Evolutionary conservation across 2,888 invertebrate species (phyloP), one percentile per base, ranked within the genome.

Genomic region (Argyresthia goedartella): DNA sequence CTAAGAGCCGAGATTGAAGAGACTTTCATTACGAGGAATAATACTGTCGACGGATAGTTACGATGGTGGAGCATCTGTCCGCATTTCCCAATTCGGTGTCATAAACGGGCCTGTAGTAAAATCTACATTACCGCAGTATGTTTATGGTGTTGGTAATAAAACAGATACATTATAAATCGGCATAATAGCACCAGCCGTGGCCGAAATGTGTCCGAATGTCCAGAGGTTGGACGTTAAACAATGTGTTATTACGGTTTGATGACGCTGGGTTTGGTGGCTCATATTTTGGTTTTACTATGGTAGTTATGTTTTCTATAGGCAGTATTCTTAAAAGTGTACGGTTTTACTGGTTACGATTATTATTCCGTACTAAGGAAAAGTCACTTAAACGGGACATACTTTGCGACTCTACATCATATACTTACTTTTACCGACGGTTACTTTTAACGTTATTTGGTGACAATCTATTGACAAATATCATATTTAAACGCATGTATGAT

Each of bases 91-190:
- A 48, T 33, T 25, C 41, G 8, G 41, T 42, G 16, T 33, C 50
- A 33, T 50, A 50, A 50, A 50, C 25, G n/a, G 33, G 13, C 8
- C 25, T 10, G 25, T 42, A 50, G 42, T 50, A 50, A 50, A 50
- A 50, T 25, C 42, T 50, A 50, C 50, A 50, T 50, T 50, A 50
- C 16, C 33, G 41, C n/a, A n/a, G n/a, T 16, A 41, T 25, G 50
- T 41, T 50, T 50, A 50, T 50, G 50, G 50, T 15, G 36, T 14
- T 72, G 74, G 73, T 72, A 76, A 81, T 80, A 81, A 81, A 77
- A 76, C 52, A 61, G 64, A 73, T 53, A 75, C 72, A 80, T 80
- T 77, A 78, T 78, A 80, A 80, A 81, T 79, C 70, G 78, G 66
- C 72, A 42, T 25, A 25, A 25, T 25, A 25, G 25, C 25, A 44